phyloP scores from a whole-genome alignment of 2,888 invertebrate species.

The Sacculina carcini region DNA sequence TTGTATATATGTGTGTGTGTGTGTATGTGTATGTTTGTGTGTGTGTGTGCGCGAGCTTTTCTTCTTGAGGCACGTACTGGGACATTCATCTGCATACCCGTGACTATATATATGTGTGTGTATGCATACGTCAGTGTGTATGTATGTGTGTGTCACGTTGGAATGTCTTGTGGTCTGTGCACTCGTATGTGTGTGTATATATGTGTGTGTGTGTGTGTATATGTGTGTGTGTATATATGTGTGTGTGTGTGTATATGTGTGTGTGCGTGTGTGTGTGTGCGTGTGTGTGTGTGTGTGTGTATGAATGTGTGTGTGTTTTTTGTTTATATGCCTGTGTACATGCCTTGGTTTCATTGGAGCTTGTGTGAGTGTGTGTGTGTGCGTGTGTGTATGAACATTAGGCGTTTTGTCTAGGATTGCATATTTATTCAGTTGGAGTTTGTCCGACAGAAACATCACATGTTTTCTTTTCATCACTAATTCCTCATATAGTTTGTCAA shows the following conservation, averaged over 20 bases:
- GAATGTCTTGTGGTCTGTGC: not conserved
- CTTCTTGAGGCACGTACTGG: not conserved
- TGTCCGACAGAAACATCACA: too few species aligned
- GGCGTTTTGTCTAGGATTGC: too few species aligned
- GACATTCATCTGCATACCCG: not conserved
- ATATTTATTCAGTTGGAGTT: too few species aligned
- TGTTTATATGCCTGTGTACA: not conserved
- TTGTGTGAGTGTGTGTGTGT: too few species aligned
- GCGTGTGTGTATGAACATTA: too few species aligned
- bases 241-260: not conserved
- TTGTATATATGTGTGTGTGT: too few species aligned
- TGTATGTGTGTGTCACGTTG: not conserved
- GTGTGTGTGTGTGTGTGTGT: not conserved
- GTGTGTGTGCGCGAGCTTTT: not conserved
- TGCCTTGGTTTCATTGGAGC: too few species aligned
- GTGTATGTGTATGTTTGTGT: too few species aligned
- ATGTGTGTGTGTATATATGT: not conserved
- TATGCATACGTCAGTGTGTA: too few species aligned
- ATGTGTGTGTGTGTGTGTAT: not conserved
- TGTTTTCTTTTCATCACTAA: too few species aligned
- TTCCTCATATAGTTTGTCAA: too few species aligned
- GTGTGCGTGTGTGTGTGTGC: not conserved
- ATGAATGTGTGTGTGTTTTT: not conserved
- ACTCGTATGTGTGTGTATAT: not conserved
- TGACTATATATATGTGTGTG: too few species aligned